A percentile compares a stretch with the other conserved stretches of the same genome.
phyloP scores from a whole-genome alignment of 2,888 invertebrate genomes.

The Drosophila glabriapex region DNA sequence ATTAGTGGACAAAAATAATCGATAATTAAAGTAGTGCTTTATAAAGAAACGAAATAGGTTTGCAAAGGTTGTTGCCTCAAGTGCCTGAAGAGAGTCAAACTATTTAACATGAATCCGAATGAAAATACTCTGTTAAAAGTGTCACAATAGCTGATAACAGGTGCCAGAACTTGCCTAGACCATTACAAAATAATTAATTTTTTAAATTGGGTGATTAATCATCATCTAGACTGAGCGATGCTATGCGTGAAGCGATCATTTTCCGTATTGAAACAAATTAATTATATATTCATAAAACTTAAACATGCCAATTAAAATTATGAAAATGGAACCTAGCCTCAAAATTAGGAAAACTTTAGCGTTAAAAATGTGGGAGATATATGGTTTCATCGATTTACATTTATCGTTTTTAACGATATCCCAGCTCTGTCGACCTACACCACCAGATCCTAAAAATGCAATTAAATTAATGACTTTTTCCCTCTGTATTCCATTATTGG shows the following conservation, averaged over 20 bases:
- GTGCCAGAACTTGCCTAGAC: not conserved
- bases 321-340: not conserved
- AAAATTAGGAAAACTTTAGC: not conserved
- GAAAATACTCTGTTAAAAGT: not conserved
- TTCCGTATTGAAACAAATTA: not conserved
- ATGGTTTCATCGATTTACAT: not conserved
- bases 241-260: not conserved
- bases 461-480: not conserved
- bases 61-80: not conserved
- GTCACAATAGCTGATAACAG: not conserved
- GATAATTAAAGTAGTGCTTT: constrained; percentile 5
- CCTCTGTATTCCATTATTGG: not conserved
- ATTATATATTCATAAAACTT: not conserved
- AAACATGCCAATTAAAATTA: not conserved
- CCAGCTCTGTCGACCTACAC: not conserved
- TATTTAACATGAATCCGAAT: not conserved
- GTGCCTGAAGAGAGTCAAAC: not conserved
- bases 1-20: constrained; percentile 14
- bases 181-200: not conserved
- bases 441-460: not conserved
- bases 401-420: not conserved
- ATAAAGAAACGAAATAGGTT: not conserved
- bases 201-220: not conserved
- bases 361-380: not conserved
- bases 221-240: not conserved